Evolutionary conservation across 2,797 vertebrate species (phyloP).

Genomic region (Momotus momota): DNA sequence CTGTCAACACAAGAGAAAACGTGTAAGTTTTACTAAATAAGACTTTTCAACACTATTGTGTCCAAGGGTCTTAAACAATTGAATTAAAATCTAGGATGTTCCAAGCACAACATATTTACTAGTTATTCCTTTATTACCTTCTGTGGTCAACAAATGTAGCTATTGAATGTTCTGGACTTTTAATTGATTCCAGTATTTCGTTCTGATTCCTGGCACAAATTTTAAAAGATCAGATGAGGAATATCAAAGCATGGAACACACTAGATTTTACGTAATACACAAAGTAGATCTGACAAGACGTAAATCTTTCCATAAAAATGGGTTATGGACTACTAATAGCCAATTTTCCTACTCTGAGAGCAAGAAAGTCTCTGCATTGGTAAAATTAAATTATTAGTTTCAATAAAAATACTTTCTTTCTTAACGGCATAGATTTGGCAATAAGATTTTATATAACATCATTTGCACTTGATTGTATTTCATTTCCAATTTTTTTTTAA

Average conservation of each 20-base stretch:
- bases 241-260: conserved; percentile 1
- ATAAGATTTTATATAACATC: not conserved
- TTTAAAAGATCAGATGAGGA: conserved; percentile 28
- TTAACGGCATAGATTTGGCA: conserved; percentile 4
- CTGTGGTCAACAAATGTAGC: not conserved
- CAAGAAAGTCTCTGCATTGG: not conserved
- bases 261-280: not conserved
- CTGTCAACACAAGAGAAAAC: not conserved
- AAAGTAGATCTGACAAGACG: conserved; percentile 6
- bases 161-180: not conserved
- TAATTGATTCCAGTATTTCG: conserved; percentile 2
- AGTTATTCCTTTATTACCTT: conserved; percentile 2
- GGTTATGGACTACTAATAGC: conserved; percentile 19
- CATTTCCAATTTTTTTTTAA: not conserved
- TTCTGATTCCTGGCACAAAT: conserved; percentile 38
- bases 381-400: conserved; percentile 15
- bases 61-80: not conserved
- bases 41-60: not conserved
- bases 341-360: conserved; percentile 18
- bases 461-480: not conserved
- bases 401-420: conserved; percentile 17
- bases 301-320: not conserved
- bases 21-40: not conserved
- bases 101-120: conserved; percentile 21
- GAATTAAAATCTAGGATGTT: conserved; percentile 42